Percentiles rank a stretch among this genome's conserved stretches.
phyloP scores from a whole-genome alignment of 2,113 vertebrate genomes.

The Malaclemys terrapin region DNA sequence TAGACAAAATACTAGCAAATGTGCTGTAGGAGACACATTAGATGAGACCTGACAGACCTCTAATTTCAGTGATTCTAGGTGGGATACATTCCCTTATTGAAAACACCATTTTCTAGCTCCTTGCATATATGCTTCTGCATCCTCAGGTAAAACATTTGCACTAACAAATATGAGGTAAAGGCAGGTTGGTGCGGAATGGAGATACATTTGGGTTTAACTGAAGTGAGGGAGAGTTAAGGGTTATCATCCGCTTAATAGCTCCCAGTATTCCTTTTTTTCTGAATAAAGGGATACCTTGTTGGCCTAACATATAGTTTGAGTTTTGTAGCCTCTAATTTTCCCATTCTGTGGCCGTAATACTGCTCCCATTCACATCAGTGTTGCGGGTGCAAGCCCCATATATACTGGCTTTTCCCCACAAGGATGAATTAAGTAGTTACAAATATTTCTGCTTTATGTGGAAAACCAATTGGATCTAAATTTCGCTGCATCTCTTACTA shows the following conservation, averaged over 20 bases:
- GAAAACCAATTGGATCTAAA: neutral
- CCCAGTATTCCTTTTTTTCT: neutral
- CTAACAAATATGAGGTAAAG: neutral
- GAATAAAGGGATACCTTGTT: neutral
- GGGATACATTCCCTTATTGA: neutral
- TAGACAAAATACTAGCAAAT: neutral
- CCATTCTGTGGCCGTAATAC: neutral
- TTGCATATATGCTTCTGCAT: neutral
- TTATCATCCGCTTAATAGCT: too few species aligned
- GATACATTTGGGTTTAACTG: neutral
- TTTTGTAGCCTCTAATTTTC: neutral
- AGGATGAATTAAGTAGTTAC: neutral
- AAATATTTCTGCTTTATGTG: rapidly evolving
- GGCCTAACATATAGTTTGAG: neutral
- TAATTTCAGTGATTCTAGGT: neutral
- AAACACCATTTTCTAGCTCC: neutral
- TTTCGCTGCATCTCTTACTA: rapidly evolving
- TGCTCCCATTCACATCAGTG: rapidly evolving
- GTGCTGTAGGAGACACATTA: neutral
- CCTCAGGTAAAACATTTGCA: neutral
- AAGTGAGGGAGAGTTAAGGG: neutral
- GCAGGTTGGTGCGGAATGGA: neutral
- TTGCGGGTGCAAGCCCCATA: rapidly evolving
- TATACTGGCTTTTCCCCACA: neutral
- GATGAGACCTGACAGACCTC: neutral